These are phyloP conservation scores for Solenopsis fugax DNA, from an alignment of 1,140 invertebrate species.

Conservation along the genomic window DNA sequence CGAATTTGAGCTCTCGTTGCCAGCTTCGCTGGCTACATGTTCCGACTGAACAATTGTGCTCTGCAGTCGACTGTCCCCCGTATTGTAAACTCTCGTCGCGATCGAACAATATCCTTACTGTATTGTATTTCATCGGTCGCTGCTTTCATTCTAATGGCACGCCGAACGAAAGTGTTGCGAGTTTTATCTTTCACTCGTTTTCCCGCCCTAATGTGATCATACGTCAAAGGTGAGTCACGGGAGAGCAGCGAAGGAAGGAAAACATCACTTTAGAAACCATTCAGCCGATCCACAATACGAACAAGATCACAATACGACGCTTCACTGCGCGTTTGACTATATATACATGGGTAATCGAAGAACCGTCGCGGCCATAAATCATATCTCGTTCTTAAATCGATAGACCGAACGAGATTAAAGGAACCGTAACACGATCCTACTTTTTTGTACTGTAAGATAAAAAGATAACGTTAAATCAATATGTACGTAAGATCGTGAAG, in stretches of 20 bases:
- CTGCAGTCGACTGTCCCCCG: not conserved
- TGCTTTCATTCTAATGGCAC: not conserved
- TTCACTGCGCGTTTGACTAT: not conserved
- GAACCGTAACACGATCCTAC: not conserved
- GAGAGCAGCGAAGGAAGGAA: conserved; percentile 7
- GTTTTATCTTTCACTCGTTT: not conserved
- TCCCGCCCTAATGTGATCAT: not conserved
- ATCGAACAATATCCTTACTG: not conserved
- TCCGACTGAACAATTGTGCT: not conserved
- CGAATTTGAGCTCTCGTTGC: not conserved
- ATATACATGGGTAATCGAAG: conserved; percentile 2
- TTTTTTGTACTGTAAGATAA: conserved; percentile 8
- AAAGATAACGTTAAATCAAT: not conserved
- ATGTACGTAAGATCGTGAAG: too few species aligned
- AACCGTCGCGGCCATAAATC: conserved; percentile 3
- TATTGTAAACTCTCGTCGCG: not conserved
- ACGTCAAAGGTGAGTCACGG: not conserved
- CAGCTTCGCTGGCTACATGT: not conserved
- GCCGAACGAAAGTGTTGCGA: not conserved
- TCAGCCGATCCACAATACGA: not conserved
- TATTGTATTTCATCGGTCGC: not conserved
- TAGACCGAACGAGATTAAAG: conserved; percentile 13
- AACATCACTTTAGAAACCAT: conserved; percentile 3
- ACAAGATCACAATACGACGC: conserved; percentile 8
- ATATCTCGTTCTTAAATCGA: not conserved